Percentiles rank a stretch among this genome's conserved stretches.
Conservation (phyloP, 2,797 vertebrate species). For the Acipenser transmontanus region DNA sequence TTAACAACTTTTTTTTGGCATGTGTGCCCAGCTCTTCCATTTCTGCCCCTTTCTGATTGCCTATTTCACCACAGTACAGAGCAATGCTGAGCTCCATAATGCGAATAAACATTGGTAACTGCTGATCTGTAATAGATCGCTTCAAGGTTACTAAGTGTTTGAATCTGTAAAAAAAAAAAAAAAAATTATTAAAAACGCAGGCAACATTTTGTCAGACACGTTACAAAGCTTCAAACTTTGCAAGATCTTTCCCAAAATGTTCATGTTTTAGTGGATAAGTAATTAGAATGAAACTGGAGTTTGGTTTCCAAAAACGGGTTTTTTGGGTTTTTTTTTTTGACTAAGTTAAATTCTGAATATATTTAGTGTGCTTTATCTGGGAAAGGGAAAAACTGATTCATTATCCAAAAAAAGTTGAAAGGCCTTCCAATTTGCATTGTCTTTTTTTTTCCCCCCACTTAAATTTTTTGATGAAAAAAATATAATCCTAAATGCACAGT, state of each 20-base stretch:
- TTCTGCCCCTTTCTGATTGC: constrained; percentile 73
- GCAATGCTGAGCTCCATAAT: constrained; percentile 89
- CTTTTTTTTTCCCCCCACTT: too few relatives aligned
- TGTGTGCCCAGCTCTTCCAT: constrained; percentile 63
- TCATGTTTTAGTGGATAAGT: neutral
- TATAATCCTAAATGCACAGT: too few relatives aligned
- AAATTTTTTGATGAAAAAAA: too few relatives aligned
- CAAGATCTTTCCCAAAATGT: neutral
- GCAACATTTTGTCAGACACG: neutral
- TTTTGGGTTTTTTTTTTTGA: too few relatives aligned
- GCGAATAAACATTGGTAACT: constrained; percentile 94
- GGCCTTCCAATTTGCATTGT: too few relatives aligned
- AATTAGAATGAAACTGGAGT: too few relatives aligned
- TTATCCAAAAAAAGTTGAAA: too few relatives aligned
- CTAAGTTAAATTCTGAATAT: too few relatives aligned
- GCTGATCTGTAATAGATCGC: constrained; percentile 94
- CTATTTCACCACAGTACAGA: constrained; percentile 95
- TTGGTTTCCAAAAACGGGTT: too few relatives aligned
- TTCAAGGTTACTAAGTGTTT: constrained; percentile 93
- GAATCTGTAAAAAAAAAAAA: constrained; percentile 66
- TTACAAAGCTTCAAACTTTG: neutral
- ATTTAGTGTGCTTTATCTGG: too few relatives aligned
- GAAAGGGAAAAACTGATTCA: too few relatives aligned
- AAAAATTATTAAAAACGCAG: constrained; percentile 13
- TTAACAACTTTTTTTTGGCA: constrained; percentile 62